Evolutionary conservation across 2,797 vertebrate genomes (phyloP).

Genomic region (Halcyon smyrnensis): DNA sequence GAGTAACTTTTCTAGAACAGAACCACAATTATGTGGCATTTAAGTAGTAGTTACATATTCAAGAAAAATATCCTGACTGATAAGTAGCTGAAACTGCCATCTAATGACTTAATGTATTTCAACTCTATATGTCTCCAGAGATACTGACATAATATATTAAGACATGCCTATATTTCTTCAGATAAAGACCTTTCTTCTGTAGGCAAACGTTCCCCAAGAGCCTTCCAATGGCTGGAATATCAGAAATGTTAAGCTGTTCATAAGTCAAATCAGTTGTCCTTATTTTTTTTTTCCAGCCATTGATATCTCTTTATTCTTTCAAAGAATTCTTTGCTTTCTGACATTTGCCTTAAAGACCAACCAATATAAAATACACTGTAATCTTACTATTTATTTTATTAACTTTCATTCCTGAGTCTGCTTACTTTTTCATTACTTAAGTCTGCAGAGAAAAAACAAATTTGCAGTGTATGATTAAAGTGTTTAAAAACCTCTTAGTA

Average conservation of each 20-base stretch:
- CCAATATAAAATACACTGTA: not conserved
- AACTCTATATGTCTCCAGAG: not conserved
- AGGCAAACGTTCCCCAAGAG: not conserved
- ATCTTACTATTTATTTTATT: slow-evolving; percentile 37
- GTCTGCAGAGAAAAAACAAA: slow-evolving; percentile 50
- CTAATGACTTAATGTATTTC: not conserved
- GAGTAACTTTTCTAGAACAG: not conserved
- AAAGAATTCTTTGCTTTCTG: not conserved
- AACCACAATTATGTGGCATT: not conserved
- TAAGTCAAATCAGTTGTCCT: not conserved
- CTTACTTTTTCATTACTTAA: slow-evolving; percentile 47
- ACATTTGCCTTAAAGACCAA: not conserved
- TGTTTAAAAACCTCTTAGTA: not conserved
- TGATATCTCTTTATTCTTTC: slow-evolving; percentile 4
- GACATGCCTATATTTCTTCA: not conserved
- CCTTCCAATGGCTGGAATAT: not conserved
- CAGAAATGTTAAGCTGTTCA: not conserved
- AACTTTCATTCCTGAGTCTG: slow-evolving; percentile 27
- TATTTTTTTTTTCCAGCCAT: not conserved
- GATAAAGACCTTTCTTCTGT: not conserved
- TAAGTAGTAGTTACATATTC: not conserved
- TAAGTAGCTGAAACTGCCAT: not conserved
- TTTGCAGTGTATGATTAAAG: slow-evolving; percentile 6
- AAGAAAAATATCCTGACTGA: not conserved
- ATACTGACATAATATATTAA: not conserved